phyloP scores from a whole-genome alignment of 2,797 vertebrate species.

The Heliangelus exortis region DNA sequence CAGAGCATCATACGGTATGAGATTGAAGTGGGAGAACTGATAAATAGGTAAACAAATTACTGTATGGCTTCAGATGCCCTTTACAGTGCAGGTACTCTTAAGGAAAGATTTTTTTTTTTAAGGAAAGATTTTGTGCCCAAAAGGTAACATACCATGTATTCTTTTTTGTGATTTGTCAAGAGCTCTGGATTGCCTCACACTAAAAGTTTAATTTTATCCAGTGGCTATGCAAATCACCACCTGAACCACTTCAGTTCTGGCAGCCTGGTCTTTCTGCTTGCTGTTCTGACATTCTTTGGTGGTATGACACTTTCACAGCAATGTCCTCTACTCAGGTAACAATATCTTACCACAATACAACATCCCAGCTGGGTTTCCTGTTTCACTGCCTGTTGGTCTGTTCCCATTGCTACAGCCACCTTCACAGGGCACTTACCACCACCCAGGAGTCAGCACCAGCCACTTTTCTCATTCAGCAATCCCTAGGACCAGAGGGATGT shows the following conservation, averaged over 20 bases:
- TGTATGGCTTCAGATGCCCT: background rate
- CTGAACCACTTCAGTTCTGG: background rate
- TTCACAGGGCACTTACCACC: background rate
- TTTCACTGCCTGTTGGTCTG: background rate
- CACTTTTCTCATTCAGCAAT: background rate
- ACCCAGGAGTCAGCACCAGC: rapidly evolving
- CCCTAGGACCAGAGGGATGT: background rate
- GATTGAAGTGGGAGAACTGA: background rate
- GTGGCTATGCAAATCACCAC: background rate
- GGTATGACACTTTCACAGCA: background rate
- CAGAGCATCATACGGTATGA: background rate
- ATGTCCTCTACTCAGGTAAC: background rate
- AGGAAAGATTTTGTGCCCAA: background rate
- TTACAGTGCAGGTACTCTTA: background rate
- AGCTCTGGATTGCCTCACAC: background rate
- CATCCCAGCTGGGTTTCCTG: background rate
- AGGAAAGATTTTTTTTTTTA: no score
- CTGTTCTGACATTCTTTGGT: background rate
- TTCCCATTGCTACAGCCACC: background rate
- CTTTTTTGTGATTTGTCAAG: background rate
- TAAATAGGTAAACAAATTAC: background rate
- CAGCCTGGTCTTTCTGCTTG: background rate
- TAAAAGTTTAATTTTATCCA: conserved; percentile 13
- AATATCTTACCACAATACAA: background rate
- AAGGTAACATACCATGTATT: background rate